These are phyloP conservation scores for Helicoverpa assulta DNA, from an alignment of 2,888 invertebrate species.

Conservation along the genomic window DNA sequence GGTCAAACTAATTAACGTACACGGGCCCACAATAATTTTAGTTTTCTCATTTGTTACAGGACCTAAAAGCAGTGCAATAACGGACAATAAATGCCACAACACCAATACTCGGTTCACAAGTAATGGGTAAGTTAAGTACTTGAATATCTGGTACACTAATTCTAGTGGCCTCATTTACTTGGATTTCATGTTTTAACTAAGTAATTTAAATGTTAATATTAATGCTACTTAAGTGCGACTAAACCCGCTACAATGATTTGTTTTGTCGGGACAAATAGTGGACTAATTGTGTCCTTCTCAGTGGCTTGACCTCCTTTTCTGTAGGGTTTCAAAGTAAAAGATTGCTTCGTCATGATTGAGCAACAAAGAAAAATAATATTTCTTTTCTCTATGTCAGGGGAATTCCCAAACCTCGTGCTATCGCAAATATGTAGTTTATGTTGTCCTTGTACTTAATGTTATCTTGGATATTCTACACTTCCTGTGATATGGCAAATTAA, in stretches of 20 bases:
- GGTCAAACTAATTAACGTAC: conserved; percentile 56
- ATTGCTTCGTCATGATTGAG: conserved; percentile 31
- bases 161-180: conserved; percentile 35
- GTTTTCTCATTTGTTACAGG: conserved; percentile 66
- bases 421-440: background rate
- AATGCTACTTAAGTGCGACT: conserved; percentile 8
- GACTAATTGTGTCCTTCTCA: conserved; percentile 33
- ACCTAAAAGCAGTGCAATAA: conserved; percentile 41
- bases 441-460: conserved; percentile 38
- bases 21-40: conserved; percentile 39
- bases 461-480: conserved; percentile 26
- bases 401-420: conserved; percentile 35
- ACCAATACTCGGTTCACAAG: conserved; percentile 35
- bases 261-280: conserved; percentile 16
- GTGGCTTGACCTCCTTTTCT: conserved; percentile 39
- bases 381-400: conserved; percentile 37
- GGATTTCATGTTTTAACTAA: conserved; percentile 17
- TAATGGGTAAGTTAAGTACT: conserved; percentile 66
- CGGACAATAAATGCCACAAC: conserved; percentile 47
- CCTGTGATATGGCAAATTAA: conserved; percentile 26
- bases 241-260: conserved; percentile 11
- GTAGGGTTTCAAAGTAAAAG: conserved; percentile 35
- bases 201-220: conserved; percentile 25
- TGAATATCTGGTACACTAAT: conserved; percentile 19
- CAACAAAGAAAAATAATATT: conserved; percentile 41